Evolutionary conservation across 1,140 invertebrate genomes (phyloP).

Genomic region (Apolygus lucorum): DNA sequence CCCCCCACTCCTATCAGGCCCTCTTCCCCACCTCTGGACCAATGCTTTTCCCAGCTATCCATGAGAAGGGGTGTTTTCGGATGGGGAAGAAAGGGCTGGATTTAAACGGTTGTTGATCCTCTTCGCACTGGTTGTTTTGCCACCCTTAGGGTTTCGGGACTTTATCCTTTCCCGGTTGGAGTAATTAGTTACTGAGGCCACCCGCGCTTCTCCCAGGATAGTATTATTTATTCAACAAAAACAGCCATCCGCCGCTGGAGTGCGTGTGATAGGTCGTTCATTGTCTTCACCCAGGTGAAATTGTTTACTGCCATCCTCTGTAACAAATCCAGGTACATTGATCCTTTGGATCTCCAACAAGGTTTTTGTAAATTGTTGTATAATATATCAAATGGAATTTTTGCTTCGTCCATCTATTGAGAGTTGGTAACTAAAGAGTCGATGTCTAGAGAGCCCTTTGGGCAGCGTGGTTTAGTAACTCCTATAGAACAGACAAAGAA

Average conservation of each 20-base stretch:
- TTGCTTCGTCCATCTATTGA: too few species aligned
- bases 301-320: not conserved
- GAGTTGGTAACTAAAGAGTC: too few species aligned
- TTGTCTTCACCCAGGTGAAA: not conserved
- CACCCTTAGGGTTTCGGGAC: not conserved
- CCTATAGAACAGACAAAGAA: too few species aligned
- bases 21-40: not conserved
- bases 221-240: not conserved
- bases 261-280: too few species aligned
- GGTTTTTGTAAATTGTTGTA: too few species aligned
- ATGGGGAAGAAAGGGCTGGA: not conserved
- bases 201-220: not conserved
- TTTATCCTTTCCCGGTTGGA: not conserved
- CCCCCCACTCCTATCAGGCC: not conserved
- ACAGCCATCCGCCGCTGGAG: not conserved
- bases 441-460: too few species aligned
- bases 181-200: not conserved
- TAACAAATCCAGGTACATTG: not conserved
- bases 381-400: too few species aligned
- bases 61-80: not conserved
- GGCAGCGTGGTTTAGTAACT: too few species aligned
- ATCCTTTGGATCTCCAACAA: not conserved
- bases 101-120: not conserved
- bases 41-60: not conserved
- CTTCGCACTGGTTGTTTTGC: not conserved